Evolutionary conservation across 1,140 invertebrate genomes (phyloP).

Genomic region (Asbolus verrucosus): DNA sequence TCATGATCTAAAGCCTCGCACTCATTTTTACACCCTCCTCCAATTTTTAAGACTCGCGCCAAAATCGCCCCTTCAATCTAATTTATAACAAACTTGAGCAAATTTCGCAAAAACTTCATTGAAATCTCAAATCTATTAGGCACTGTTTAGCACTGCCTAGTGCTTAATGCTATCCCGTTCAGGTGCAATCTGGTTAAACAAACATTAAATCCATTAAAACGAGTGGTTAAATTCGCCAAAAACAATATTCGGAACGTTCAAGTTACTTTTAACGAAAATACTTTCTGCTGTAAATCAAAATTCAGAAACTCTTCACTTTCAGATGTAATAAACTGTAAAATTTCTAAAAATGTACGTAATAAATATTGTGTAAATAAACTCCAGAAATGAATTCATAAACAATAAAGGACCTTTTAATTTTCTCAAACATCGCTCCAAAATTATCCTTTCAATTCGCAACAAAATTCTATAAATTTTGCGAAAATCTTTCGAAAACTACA

Average conservation of each 20-base stretch:
- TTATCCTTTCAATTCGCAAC: neutral
- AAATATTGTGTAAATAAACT: too few relatives aligned
- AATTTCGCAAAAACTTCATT: constrained; percentile 23
- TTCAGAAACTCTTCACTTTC: too few relatives aligned
- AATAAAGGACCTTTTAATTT: too few relatives aligned
- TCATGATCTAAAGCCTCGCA: constrained; percentile 1
- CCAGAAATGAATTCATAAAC: too few relatives aligned
- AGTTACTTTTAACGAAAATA: neutral
- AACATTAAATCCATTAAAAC: constrained; percentile 30
- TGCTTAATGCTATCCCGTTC: neutral
- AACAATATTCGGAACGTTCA: constrained; percentile 6
- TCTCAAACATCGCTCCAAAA: neutral
- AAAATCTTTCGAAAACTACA: constrained; percentile 13
- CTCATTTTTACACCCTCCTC: constrained; percentile 18
- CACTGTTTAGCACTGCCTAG: neutral
- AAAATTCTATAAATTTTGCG: neutral
- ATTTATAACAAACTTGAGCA: neutral
- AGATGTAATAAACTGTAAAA: too few relatives aligned
- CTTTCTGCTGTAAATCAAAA: neutral
- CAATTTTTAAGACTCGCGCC: too few relatives aligned
- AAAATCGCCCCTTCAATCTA: neutral
- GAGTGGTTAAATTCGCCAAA: constrained; percentile 3
- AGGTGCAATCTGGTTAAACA: constrained; percentile 1
- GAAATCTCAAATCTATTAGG: constrained; percentile 6
- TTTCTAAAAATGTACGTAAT: too few relatives aligned